Conservation (phyloP, 2,113 vertebrate genomes). For the Mustela nigripes region DNA sequence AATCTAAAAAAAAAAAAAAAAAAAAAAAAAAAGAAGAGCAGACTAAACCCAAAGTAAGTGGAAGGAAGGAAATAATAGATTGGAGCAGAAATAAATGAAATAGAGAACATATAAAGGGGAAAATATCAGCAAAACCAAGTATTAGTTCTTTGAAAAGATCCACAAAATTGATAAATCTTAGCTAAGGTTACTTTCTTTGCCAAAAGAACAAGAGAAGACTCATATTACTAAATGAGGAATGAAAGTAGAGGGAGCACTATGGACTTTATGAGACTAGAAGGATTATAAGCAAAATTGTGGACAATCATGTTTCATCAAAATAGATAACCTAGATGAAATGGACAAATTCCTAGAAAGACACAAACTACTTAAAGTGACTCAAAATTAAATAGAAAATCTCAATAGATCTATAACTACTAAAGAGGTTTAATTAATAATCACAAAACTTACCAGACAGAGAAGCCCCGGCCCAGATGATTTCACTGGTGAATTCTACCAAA, state of each 20-base stretch:
- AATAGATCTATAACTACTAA: not conserved
- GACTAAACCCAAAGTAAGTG: not conserved
- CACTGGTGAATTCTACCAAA: not conserved
- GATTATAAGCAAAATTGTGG: not conserved
- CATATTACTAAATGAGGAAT: not conserved
- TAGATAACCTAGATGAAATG: not conserved
- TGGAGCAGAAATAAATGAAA: constrained; percentile 1
- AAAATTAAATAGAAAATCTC: constrained; percentile 37
- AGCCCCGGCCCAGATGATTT: not conserved
- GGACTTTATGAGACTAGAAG: constrained; percentile 24
- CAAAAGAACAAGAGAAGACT: not conserved
- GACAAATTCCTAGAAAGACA: constrained; percentile 20
- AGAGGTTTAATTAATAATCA: not conserved
- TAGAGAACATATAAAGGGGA: not conserved
- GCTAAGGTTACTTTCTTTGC: not conserved
- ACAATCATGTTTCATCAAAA: not conserved
- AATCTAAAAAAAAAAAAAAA: too few relatives aligned
- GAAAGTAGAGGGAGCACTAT: not conserved
- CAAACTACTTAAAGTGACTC: constrained; percentile 1
- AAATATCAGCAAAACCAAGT: not conserved
- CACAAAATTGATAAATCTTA: not conserved
- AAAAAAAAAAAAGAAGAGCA: too few relatives aligned
- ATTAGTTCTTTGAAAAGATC: not conserved
- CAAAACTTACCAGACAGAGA: constrained; percentile 1
- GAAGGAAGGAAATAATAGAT: constrained; percentile 16